Base-by-base conservation (phyloP, 2,113 vertebrate species). In the Leucopternis melanops region DNA sequence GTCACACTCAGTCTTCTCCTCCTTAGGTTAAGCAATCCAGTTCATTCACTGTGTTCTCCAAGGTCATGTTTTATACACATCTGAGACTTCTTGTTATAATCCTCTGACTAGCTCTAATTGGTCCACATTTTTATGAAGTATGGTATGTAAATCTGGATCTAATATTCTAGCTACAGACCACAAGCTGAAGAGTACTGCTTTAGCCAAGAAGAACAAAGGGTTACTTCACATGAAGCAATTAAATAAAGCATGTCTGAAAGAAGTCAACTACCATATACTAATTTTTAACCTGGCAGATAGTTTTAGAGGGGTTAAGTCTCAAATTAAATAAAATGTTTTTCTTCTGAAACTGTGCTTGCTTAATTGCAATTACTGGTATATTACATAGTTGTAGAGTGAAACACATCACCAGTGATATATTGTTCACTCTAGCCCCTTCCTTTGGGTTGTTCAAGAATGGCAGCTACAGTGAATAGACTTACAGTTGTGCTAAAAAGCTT, bases 61-160 rank as follows among this genome's bases (percentile, higher is more conserved):
- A 88, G 85, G 94, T 90, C 71, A 27, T n/a, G 40, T 61, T 96
- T 81, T 94, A 96, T 86, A 93, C 93, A 96, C 63, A 88, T 87
- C 78, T 80, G n/a, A 93, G 62, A 80, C 79, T 91, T 93, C 58
- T 82, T 79, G 31, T 69, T 94, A 16, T 27, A 90, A 66, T 73
- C 58, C 32, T 77, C 54, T 93, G 81, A 77, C 66, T 90, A 86
- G 31, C 58, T 58, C 9, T 96, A 92, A 94, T 80, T 95, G 87
- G 45, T 65, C 49, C 14, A 86, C 44, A 36, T 86, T 94, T 96
- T 93, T 90, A 88, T 82, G 38, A 90, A 82, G 23, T n/a, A 55
- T 62, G n/a, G 34, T 62, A 49, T 3, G 3, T 75, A 90, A 86
- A 88, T 66, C 54, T 88, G 74, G 57, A 87, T 91, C 62, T 82